Base-by-base conservation (phyloP, 2,888 invertebrate genomes). In the Drosophila austrosaltans region DNA sequence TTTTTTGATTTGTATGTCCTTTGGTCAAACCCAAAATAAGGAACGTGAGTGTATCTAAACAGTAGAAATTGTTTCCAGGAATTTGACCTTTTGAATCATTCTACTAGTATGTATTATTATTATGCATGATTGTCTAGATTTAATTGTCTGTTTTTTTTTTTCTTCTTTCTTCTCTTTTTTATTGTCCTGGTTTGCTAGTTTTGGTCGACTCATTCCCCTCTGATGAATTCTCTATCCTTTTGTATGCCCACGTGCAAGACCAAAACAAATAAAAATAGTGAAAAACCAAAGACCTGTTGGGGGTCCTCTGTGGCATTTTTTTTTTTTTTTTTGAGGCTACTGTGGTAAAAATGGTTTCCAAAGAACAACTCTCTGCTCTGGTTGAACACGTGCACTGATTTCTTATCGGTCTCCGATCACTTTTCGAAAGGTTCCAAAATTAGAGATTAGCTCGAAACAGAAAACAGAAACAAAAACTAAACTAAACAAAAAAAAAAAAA, bases 311-410 rank as follows among this genome's bases (percentile, higher is more conserved):
- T 28, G 12, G 77, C 78, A 77, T 69, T 74, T 74, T 79, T 81
- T 66, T 57, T 81, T 66, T 57, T 72, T 67, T 66, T 76, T 61
- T 70, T 66, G 66, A 65, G 73, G 79, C 82, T 82, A 81, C 84
- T 70, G 82, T 82, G 72, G 77, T 82, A 67, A 62, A 48, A 48
- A 48, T 48, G 67, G 62, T 72, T 75, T 78, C 62, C 44, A 66
- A 75, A 82, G 57, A 82, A 82, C 16, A 36, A 82, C 72, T 80
- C 72, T 69, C 67, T 62, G 39, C 72, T 73, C 68, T 66, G 69
- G 75, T 63, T 78, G 81, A 85, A 85, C 83, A 83, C 83, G 83
- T 83, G 83, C 85, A 83, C 83, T 82, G 83, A 83, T 83, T 83
- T 75, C 81, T 78, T 83, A 83, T 83, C 82, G 77, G 56, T 53